Conservation (phyloP, 2,797 vertebrate species). For the Gallinago solitaria region DNA sequence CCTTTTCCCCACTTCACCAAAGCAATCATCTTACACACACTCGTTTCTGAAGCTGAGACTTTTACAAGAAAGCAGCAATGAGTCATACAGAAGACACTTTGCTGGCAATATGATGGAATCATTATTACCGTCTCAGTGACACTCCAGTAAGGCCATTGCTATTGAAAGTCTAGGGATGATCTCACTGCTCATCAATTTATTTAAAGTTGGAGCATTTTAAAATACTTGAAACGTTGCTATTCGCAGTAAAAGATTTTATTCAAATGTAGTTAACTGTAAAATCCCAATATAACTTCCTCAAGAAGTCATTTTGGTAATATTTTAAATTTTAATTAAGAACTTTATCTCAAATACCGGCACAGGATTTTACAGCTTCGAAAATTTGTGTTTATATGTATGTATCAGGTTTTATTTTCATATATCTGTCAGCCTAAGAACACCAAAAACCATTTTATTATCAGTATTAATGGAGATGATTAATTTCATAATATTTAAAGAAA, state of each 20-base stretch:
- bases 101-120: not conserved
- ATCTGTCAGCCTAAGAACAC: not conserved
- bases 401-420: not conserved
- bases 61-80: not conserved
- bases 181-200: conserved; percentile 14
- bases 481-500: conserved; percentile 15
- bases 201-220: conserved; percentile 15
- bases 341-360: not conserved
- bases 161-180: not conserved
- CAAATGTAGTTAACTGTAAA: not conserved
- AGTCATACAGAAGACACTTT: not conserved
- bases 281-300: not conserved
- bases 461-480: conserved; percentile 27
- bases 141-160: not conserved
- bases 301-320: not conserved
- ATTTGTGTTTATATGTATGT: not conserved
- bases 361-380: not conserved
- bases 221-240: conserved; percentile 16
- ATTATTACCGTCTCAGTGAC: not conserved
- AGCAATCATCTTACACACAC: not conserved
- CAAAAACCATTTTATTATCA: conserved; percentile 30
- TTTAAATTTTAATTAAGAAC: not conserved
- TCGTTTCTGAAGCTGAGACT: not conserved
- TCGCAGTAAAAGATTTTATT: not conserved
- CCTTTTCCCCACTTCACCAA: not conserved